phyloP scores from a whole-genome alignment of 2,113 vertebrate genomes.

The Myrmophylax atrothorax region DNA sequence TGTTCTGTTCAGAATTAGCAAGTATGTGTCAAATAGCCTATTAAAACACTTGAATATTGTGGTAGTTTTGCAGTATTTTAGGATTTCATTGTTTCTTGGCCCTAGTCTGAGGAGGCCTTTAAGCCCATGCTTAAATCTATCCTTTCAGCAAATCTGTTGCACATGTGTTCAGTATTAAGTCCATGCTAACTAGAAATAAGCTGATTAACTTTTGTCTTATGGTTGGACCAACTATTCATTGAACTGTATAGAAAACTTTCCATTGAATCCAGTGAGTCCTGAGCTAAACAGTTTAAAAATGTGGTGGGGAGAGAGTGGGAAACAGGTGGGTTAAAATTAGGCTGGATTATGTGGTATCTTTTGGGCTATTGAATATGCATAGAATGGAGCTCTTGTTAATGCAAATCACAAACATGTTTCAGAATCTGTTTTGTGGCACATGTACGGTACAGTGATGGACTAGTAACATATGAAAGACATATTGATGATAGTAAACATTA shows the following conservation, averaged over 20 bases:
- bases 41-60: not conserved
- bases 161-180: conserved; percentile 43
- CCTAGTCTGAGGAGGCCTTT: not conserved
- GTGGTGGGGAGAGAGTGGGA: not conserved
- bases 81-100: not conserved
- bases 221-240: not conserved
- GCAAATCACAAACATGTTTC: conserved; percentile 44
- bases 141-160: not conserved
- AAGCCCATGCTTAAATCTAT: not conserved
- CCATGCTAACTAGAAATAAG: conserved; percentile 35
- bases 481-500: conserved; percentile 20
- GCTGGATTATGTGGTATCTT: not conserved
- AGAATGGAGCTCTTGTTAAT: conserved; percentile 19
- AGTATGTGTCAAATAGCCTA: not conserved
- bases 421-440: conserved; percentile 21
- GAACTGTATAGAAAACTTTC: not conserved
- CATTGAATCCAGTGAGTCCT: not conserved
- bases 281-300: not conserved
- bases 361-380: conserved; percentile 26
- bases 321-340: conserved; percentile 46
- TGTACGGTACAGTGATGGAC: conserved; percentile 2
- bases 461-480: conserved; percentile 46
- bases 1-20: not conserved
- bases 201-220: conserved; percentile 19
- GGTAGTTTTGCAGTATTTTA: not conserved